Conservation (phyloP, 2,113 vertebrate species). For the Neoarius graeffei region DNA sequence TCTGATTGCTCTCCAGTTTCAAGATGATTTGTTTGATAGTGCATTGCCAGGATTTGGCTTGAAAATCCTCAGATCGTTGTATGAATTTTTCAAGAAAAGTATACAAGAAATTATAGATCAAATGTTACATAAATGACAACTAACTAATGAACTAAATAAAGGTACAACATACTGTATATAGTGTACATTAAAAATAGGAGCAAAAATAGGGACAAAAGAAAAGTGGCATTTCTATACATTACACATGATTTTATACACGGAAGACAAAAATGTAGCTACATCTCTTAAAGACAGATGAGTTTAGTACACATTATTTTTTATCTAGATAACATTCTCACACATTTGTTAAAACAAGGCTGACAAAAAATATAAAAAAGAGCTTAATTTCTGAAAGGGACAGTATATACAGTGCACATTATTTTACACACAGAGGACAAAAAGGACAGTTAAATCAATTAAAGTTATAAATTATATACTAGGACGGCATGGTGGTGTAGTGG, state of each 20-base stretch:
- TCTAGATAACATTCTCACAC: not conserved
- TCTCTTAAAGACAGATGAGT: too few relatives aligned
- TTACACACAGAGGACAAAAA: not conserved
- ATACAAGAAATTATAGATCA: not conserved
- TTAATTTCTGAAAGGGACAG: not conserved
- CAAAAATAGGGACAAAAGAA: not conserved
- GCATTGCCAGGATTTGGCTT: not conserved
- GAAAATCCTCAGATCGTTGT: not conserved
- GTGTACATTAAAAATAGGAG: not conserved
- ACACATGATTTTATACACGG: too few relatives aligned
- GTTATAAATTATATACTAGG: not conserved
- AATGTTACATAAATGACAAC: not conserved
- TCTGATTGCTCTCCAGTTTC: constrained; percentile 36
- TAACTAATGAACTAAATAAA: too few relatives aligned
- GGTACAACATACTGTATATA: not conserved
- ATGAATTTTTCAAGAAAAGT: not conserved
- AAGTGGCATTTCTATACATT: not conserved
- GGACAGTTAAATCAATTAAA: not conserved
- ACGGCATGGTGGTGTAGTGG: too few relatives aligned
- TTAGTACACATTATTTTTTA: not conserved
- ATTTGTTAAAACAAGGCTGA: not conserved
- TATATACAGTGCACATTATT: not conserved
- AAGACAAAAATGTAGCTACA: too few relatives aligned
- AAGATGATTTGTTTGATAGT: constrained; percentile 47
- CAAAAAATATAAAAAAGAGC: not conserved